Evolutionary conservation across 2,888 invertebrate species (phyloP), one percentile per base, ranked within the genome.

Genomic region (Heliconius erato): DNA sequence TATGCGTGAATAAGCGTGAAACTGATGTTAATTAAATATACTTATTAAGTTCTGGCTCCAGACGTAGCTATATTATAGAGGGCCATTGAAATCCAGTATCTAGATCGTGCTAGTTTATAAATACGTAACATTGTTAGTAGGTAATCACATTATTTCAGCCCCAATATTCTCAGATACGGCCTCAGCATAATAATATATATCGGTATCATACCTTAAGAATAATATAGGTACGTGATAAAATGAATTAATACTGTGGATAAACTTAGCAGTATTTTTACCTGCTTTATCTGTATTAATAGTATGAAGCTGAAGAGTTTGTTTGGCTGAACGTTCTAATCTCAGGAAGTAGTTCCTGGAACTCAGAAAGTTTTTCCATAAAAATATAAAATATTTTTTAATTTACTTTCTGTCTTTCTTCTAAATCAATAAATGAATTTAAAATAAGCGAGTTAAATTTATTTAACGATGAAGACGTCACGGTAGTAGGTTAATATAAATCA

Each of bases 171-270:
- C 54, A 67, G 35, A 74, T 68, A 80, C 80, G 74, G 35, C 26
- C 67, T 68, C 35, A 19, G 74, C 80, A 80, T 80, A 80, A 67
- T 68, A 74, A 80, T 80, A 9, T 67, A 35, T 49, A 80, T 80
- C 80, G 40, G 49, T 49, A 44, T n/a, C 54, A 40, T 54, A 68
- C 26, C 35, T 67, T 68, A 67, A 59, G 78, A 26, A 78, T 19
- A 74, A 44, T 74, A 49, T 49, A n/a, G n/a, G n/a, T n/a, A 74
- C 14, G 19, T 54, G 19, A 59, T 59, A 74, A 32, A 59, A 74
- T 74, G 23, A 74, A 54, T 54, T 32, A 76, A 59, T 59, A 63
- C 59, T 54, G 19, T 14, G 1, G 32, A 28, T 23, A 44, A 3
- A 44, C 23, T 44, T 40, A 26, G 35, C 35, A 35, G n/a, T 72